These are phyloP conservation scores for Pterostichus madidus DNA, from an alignment of 2,888 invertebrate species.

Conservation along the genomic window DNA sequence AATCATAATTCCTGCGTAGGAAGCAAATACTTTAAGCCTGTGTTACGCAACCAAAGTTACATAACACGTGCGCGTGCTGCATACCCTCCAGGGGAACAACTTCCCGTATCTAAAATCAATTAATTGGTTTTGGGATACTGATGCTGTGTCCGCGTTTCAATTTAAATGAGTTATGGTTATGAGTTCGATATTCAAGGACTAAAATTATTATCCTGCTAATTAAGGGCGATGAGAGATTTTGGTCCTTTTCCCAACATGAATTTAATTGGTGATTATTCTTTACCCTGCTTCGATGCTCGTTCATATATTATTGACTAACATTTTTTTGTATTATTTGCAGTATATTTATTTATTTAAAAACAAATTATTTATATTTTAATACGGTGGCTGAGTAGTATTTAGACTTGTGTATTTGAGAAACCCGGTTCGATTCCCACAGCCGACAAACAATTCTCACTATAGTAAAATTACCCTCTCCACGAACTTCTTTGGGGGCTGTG, in stretches of 20 bases:
- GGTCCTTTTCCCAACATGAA: not conserved
- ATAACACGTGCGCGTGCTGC: not conserved
- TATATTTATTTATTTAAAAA: too few relatives aligned
- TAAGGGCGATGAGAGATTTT: conserved; percentile 9
- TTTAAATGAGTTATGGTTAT: conserved; percentile 34
- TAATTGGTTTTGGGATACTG: conserved; percentile 24
- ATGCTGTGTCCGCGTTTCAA: conserved; percentile 19
- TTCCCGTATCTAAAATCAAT: conserved; percentile 17
- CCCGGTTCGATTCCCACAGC: too few relatives aligned
- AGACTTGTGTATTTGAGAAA: too few relatives aligned
- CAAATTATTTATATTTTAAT: too few relatives aligned
- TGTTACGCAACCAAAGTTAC: conserved; percentile 21
- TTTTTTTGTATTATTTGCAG: too few relatives aligned
- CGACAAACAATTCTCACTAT: too few relatives aligned
- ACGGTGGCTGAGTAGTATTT: too few relatives aligned
- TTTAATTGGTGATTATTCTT: conserved; percentile 11
- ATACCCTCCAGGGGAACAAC: not conserved
- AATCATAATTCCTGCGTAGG: conserved; percentile 6
- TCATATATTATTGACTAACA: too few relatives aligned
- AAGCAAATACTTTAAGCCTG: conserved; percentile 5
- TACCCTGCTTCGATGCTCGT: not conserved
- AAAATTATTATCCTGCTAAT: conserved; percentile 24
- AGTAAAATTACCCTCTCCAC: too few relatives aligned
- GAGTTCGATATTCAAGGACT: not conserved
- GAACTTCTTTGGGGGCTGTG: too few relatives aligned